phyloP scores from a whole-genome alignment of 2,797 vertebrate genomes.

The Bradypodion pumilum region DNA sequence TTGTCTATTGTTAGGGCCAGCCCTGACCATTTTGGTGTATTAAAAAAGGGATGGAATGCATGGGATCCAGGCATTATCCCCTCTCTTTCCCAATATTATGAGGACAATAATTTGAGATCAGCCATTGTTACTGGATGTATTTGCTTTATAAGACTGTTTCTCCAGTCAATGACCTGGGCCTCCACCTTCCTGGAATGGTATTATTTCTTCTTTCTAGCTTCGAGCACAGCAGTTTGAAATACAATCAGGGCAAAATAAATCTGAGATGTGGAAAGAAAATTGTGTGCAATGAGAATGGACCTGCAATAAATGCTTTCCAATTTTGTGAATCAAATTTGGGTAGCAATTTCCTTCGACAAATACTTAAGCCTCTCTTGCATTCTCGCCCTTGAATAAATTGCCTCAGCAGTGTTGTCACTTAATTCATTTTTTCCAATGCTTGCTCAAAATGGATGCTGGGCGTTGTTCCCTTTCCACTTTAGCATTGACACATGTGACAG shows the following conservation, averaged over 20 bases:
- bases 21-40: not conserved
- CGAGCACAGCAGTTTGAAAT: not conserved
- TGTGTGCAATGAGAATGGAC: conserved; percentile 5
- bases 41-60: not conserved
- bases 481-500: not conserved
- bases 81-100: not conserved
- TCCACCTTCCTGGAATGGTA: not conserved
- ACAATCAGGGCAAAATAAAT: conserved; percentile 20
- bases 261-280: conserved; percentile 16
- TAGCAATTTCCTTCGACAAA: conserved; percentile 24
- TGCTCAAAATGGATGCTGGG: not conserved
- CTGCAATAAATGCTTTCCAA: conserved; percentile 10
- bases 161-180: no score
- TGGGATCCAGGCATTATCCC: no score
- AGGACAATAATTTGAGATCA: not conserved
- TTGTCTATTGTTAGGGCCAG: not conserved
- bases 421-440: conserved; percentile 5
- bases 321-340: conserved; percentile 21
- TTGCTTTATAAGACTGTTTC: not conserved
- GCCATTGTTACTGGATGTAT: no score
- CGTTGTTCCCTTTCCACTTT: not conserved
- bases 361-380: not conserved
- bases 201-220: not conserved
- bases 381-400: conserved; percentile 24
- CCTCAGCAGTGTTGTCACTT: not conserved